phyloP scores from a whole-genome alignment of 1,140 invertebrate species.

The Liolophura sinensis region DNA sequence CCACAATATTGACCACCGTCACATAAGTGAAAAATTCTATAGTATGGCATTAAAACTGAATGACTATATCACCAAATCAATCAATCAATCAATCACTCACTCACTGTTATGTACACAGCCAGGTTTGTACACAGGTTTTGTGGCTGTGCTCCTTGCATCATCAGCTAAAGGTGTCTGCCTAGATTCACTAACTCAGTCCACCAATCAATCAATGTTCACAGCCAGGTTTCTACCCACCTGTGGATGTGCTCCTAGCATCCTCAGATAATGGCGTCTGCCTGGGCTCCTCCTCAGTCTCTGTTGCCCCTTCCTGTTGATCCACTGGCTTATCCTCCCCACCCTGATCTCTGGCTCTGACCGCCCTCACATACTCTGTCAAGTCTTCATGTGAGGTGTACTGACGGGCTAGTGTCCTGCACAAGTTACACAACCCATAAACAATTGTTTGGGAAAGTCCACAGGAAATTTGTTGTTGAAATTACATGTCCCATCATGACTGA shows the following conservation, averaged over 20 bases:
- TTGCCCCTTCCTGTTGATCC: constrained; percentile 4
- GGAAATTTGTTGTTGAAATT: too few relatives aligned
- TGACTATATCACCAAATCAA: too few relatives aligned
- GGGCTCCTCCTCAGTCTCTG: constrained; percentile 9
- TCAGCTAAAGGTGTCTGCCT: background rate
- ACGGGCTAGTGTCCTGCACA: constrained; percentile 19
- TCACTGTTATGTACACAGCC: too few relatives aligned
- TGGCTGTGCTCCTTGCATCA: background rate
- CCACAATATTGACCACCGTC: too few relatives aligned
- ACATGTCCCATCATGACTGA: too few relatives aligned
- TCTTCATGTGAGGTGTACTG: constrained; percentile 35
- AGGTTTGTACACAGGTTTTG: too few relatives aligned
- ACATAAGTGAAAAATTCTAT: too few relatives aligned
- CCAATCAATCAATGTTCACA: too few relatives aligned
- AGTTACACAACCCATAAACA: background rate
- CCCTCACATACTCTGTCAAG: constrained; percentile 27
- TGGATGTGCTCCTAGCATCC: background rate
- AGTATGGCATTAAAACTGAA: too few relatives aligned
- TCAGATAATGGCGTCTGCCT: background rate
- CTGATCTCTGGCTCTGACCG: constrained; percentile 19
- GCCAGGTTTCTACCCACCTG: too few relatives aligned
- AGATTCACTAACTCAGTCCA: background rate
- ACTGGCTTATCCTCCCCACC: constrained; percentile 20
- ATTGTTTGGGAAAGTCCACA: background rate
- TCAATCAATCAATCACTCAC: too few relatives aligned